A percentile compares a stretch with the other conserved stretches of the same genome.
These are phyloP conservation scores for Phalangium opilio DNA, from an alignment of 2,888 invertebrate species.

Conservation along the genomic window DNA sequence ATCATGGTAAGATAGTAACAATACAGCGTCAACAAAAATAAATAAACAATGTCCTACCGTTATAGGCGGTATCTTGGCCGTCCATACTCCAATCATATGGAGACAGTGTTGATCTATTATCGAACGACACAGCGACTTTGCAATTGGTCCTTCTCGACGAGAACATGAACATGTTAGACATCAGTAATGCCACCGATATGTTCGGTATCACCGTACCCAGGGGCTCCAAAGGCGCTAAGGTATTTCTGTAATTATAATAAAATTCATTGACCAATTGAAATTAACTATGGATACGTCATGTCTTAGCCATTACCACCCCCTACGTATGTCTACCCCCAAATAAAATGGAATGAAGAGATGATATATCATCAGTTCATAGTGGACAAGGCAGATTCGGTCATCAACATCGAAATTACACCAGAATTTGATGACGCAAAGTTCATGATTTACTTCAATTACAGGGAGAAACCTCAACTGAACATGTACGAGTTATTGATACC, in stretches of 20 bases:
- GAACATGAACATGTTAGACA: constrained; percentile 17
- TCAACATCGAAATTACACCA: constrained; percentile 23
- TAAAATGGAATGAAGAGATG: constrained; percentile 23
- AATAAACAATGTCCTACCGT: neutral
- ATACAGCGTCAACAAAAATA: neutral
- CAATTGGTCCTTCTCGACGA: constrained; percentile 21
- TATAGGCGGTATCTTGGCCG: constrained; percentile 23
- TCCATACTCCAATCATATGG: constrained; percentile 23
- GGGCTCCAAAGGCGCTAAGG: constrained; percentile 12
- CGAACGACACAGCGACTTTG: constrained; percentile 23
- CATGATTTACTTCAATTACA: constrained; percentile 19
- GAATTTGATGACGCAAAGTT: constrained; percentile 18
- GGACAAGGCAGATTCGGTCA: constrained; percentile 22
- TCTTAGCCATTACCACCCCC: constrained; percentile 17
- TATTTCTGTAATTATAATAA: too few relatives aligned
- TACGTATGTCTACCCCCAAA: constrained; percentile 16
- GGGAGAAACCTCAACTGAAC: constrained; percentile 19
- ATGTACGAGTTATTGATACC: constrained; percentile 20
- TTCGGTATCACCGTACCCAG: constrained; percentile 23
- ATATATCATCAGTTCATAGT: constrained; percentile 24
- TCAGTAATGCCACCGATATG: constrained; percentile 19
- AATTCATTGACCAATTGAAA: neutral
- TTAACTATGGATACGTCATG: neutral
- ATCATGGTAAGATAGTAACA: constrained; percentile 17
- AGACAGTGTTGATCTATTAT: constrained; percentile 21